Percentiles rank a stretch among this genome's conserved stretches.
phyloP scores from a whole-genome alignment of 2,888 invertebrate genomes.

The Drosophila phalerata region DNA sequence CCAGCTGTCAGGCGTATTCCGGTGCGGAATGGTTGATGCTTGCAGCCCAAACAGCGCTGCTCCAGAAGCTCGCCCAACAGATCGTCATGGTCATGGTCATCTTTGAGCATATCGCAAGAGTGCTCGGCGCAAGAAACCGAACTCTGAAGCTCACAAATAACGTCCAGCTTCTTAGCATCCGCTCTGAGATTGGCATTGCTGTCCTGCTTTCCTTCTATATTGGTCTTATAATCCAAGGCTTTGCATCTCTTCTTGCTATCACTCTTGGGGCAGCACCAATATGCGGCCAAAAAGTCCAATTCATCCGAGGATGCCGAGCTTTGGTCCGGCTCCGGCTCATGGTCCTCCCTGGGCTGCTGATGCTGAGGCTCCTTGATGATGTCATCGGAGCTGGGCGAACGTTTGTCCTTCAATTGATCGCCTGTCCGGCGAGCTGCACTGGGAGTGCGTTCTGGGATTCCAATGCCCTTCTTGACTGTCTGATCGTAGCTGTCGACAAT shows the following conservation, averaged over 20 bases:
- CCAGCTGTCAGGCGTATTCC: constrained; percentile 20
- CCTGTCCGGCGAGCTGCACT: background rate
- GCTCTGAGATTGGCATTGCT: background rate
- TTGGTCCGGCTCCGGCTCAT: constrained; percentile 24
- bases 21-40: constrained; percentile 16
- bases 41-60: constrained; percentile 19
- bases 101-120: background rate
- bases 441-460: background rate
- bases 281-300: constrained; percentile 49
- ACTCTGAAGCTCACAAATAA: constrained; percentile 2
- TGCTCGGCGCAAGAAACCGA: background rate
- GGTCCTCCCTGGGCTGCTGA: constrained; percentile 6
- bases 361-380: background rate
- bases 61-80: background rate
- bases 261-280: constrained; percentile 38
- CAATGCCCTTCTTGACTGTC: constrained; percentile 18
- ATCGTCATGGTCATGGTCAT: background rate
- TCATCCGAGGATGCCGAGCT: constrained; percentile 43
- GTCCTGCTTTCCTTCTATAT: background rate
- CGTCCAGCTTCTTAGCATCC: background rate
- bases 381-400: constrained; percentile 5
- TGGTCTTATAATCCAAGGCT: background rate
- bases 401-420: constrained; percentile 6
- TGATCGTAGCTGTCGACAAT: constrained; percentile 42
- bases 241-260: background rate